A percentile compares a stretch with the other conserved stretches of the same genome.
Conservation (phyloP, 2,797 vertebrate genomes). For the Dendrocincla tyrannina region DNA sequence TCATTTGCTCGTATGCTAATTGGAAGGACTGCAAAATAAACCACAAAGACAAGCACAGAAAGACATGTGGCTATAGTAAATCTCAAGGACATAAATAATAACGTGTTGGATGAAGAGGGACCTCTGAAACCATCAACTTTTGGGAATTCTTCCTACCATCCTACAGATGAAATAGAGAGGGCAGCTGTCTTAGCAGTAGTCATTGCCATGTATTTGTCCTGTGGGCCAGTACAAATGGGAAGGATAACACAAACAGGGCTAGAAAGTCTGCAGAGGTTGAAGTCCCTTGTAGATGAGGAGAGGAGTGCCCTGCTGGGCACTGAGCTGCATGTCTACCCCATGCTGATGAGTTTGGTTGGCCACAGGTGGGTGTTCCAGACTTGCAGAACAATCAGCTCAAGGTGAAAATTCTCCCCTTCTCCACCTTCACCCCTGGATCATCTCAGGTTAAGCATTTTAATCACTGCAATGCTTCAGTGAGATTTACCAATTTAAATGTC, state of each 20-base stretch:
- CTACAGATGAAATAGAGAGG: background rate
- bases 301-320: background rate
- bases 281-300: background rate
- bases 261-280: background rate
- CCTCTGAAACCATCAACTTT: background rate
- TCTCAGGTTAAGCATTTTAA: background rate
- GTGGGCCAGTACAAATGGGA: background rate
- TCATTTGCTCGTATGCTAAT: background rate
- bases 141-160: background rate
- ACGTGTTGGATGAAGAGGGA: background rate
- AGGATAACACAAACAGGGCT: background rate
- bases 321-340: background rate
- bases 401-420: background rate
- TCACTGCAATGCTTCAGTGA: background rate
- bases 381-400: background rate
- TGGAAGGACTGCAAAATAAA: background rate
- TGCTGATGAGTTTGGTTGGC: fast-evolving
- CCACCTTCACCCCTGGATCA: background rate
- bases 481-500: background rate
- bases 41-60: conserved; percentile 7
- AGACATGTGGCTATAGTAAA: background rate
- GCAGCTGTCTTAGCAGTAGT: background rate
- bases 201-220: background rate
- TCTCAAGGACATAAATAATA: background rate
- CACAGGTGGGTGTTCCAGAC: background rate